Evolutionary conservation across 2,797 vertebrate species (phyloP), one percentile per base, ranked within the genome.

Genomic region (Xiphorhynchus erythropygius): DNA sequence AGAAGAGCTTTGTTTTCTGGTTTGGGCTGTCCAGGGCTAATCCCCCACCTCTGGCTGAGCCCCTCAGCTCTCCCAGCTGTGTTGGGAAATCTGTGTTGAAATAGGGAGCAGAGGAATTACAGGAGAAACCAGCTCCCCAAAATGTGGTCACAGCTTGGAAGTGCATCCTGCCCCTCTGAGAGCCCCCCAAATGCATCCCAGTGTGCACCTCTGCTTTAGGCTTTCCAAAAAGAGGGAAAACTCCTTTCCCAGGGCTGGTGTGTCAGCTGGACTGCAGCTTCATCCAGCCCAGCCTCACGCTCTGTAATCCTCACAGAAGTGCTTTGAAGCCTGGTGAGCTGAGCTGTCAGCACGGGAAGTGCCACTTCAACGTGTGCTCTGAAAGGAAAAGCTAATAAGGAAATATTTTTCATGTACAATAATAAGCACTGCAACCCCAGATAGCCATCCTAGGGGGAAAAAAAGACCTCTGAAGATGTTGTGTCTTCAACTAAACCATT

Each of bases 341-440:
- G 77, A 68, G 81, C 87, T 94, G 91, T 90, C 94, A 89, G 75
- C 87, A 64, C 0, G 5, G 63, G 91, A 90, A 91, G 52, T 49
- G 56, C 80, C 86, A 82, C 21, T 82, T 86, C 59, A 90, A 30
- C 32, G 57, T 24, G 77, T 81, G 89, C 75, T 81, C 91, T 59
- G 85, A 89, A 94, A 84, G 24, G 59, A 93, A 90, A 87, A 87
- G 57, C 78, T 79, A 90, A 82, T 41, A 41, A n/a, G 67, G 78
- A 59, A 59, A 55, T 55, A 37, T 75, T 78, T 92, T 32, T 81
- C 50, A 15, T 32, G n/a, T 57, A 55, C 35, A 39, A 12, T 73
- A 87, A 73, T 39, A 53, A 81, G 57, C 27, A 3, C 50, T 59
- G 12, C 33, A 76, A 44, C n/a, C 83, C 65, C 56, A 47, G 70